Base-by-base conservation (phyloP, 1,140 invertebrate species). In the Drosophila parvula region DNA sequence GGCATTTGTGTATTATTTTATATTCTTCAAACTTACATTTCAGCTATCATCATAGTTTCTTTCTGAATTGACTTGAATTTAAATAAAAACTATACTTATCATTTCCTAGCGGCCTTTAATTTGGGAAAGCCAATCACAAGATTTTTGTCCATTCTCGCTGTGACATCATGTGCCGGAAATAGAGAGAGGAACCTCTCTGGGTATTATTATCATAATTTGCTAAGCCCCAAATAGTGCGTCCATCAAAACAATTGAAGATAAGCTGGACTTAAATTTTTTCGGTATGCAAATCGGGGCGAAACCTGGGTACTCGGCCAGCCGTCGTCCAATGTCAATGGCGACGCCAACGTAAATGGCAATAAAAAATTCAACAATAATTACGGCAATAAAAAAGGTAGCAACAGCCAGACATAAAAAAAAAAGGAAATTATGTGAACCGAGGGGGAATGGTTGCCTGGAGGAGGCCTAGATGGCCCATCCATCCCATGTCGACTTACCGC, bases 341-440 rank as follows among this genome's bases (percentile, higher is more conserved):
- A 74, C 34, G 77, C 40, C 62, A 45, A 56, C 73, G 77, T 56
- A 75, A 86, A 81, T 79, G 62, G 83, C 77, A 80, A 86, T 89
- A 86, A 88, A 89, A 88, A 81, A 81, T 89, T 71, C 80, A 78
- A 78, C 81, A 89, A 88, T 88, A 88, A 88, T 88, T 89, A 79
- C 81, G 74, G 78, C 78, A 79, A 89, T 90, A 89, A 90, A 86
- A 81, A 79, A 70, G 75, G 38, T 63, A 61, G 62, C 45, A 81
- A 74, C 55, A 79, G 75, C 65, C 63, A 64, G 58, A 48, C 64
- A 57, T 55, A 77, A 77, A 57, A 56, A 57, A 56, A 41, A 56
- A 38, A 47, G 22, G 36, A 40, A 59, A 81, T 68, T 45, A 48
- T 62, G 62, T 57, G 58, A 59, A 55, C 14, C 28, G 38, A 22